Base-by-base conservation (phyloP, 2,888 invertebrate species). In the Camptogramma bilineatum region DNA sequence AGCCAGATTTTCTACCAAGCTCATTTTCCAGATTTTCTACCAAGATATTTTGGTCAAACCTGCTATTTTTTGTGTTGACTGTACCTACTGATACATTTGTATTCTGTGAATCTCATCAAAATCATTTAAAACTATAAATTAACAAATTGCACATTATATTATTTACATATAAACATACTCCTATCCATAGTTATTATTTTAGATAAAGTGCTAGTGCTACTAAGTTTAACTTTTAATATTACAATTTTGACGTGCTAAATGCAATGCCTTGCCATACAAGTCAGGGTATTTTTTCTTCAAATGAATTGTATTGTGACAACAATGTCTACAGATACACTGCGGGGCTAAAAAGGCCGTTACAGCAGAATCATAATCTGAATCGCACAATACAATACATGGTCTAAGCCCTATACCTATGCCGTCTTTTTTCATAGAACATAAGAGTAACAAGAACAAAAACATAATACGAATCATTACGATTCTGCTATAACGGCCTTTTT, bases 131-230 rank as follows among this genome's bases (percentile, higher is more conserved):
- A 52, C 21, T 42, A 16, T 44, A 8, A 51, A 42, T 50, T 44
- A 58, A 52, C 53, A 57, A 54, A 65, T 64, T 60, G 59, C 64
- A 64, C 60, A 24, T 21, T 42, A 42, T 17, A 21, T 52, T 64
- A 66, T 66, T 62, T 66, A 69, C 59, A 64, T 48, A 56, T 46
- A 17, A 42, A 42, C 44, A 61, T 52, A 59, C 28, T 42, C 57
- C 28, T 28, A 48, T 18, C 39, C 18, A 17, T 18, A 51, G 55
- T 42, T 58, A 61, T 55, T 63, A 28, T 58, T 61, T 31, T 48
- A 46, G 55, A 16, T 55, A 53, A 58, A 50, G 62, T 66, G 58
- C 44, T 44, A 44, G 28, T 28, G 28, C 44, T 44, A 16, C 13
- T 39, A 39, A 39, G 17, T 44, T 44, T 44, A 44, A 44, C 44